Conservation (phyloP, 1,140 invertebrate species). For the Choristoneura fumiferana region DNA sequence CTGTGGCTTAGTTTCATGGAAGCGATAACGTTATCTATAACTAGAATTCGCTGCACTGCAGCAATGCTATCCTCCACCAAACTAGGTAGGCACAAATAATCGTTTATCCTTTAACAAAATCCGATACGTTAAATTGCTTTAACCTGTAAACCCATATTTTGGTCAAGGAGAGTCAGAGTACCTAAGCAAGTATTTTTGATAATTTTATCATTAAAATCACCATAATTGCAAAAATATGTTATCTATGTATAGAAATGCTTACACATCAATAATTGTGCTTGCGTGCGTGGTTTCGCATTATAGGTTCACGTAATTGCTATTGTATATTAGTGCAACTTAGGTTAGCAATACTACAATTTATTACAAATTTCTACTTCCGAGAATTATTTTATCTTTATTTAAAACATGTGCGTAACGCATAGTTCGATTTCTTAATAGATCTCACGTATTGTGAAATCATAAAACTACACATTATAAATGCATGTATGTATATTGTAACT, state of each 20-base stretch:
- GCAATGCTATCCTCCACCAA: not conserved
- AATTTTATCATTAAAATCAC: too few relatives aligned
- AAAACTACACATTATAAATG: slow-evolving; percentile 26
- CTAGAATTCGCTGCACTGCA: slow-evolving; percentile 41
- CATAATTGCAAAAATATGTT: too few relatives aligned
- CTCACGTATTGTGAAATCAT: slow-evolving; percentile 61
- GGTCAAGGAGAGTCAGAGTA: too few relatives aligned
- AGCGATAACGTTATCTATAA: slow-evolving; percentile 60
- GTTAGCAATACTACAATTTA: slow-evolving; percentile 12
- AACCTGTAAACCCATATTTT: too few relatives aligned
- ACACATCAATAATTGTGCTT: too few relatives aligned
- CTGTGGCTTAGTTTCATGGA: slow-evolving; percentile 60
- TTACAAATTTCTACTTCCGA: slow-evolving; percentile 25
- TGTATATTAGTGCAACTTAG: slow-evolving; percentile 2
- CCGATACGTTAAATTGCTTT: too few relatives aligned
- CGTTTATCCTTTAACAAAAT: too few relatives aligned
- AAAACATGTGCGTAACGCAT: slow-evolving; percentile 67
- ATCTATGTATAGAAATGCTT: too few relatives aligned
- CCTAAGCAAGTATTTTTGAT: too few relatives aligned
- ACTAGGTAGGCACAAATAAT: too few relatives aligned
- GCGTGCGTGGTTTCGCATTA: too few relatives aligned
- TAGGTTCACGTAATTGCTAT: slow-evolving; percentile 1
- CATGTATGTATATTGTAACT: slow-evolving; percentile 55
- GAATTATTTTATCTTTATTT: slow-evolving; percentile 49
- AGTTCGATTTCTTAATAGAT: slow-evolving; percentile 53